phyloP scores from a whole-genome alignment of 2,888 invertebrate species.

The Hemicrepidius hirtus region DNA sequence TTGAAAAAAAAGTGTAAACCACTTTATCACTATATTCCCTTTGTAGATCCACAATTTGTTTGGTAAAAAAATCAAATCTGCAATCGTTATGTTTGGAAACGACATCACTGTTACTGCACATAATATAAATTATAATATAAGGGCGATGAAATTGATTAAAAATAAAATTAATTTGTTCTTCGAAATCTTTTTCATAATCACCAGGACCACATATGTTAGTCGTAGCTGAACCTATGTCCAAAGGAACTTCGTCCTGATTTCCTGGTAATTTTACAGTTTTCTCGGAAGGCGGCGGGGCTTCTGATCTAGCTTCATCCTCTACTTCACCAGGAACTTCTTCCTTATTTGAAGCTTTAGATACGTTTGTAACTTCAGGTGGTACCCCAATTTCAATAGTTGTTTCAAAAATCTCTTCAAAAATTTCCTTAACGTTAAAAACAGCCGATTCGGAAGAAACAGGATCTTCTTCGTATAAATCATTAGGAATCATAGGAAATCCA shows the following conservation, averaged over 20 bases:
- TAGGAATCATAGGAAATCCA: slow-evolving; percentile 79
- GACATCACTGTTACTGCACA: slow-evolving; percentile 75
- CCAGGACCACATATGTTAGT: slow-evolving; percentile 58
- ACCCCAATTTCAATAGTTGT: slow-evolving; percentile 55
- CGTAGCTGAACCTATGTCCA: slow-evolving; percentile 58
- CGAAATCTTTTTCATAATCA: slow-evolving; percentile 61
- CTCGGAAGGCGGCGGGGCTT: slow-evolving; percentile 6
- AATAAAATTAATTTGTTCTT: slow-evolving; percentile 67
- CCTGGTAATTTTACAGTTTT: slow-evolving; percentile 5
- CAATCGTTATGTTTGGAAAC: slow-evolving; percentile 68
- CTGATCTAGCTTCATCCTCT: slow-evolving; percentile 46
- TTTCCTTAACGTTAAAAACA: slow-evolving; percentile 68
- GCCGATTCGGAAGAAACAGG: slow-evolving; percentile 69
- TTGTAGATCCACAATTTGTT: slow-evolving; percentile 62
- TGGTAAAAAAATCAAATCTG: slow-evolving; percentile 65
- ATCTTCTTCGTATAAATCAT: slow-evolving; percentile 68
- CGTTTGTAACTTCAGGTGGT: slow-evolving; percentile 35
- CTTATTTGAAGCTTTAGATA: slow-evolving; percentile 36
- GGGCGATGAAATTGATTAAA: slow-evolving; percentile 65
- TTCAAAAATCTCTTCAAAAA: slow-evolving; percentile 68
- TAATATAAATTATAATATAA: slow-evolving; percentile 75
- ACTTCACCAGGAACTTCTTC: slow-evolving; percentile 31
- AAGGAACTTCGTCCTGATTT: slow-evolving; percentile 54
- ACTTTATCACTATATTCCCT: slow-evolving; percentile 62
- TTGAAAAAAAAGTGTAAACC: slow-evolving; percentile 70